phyloP scores from a whole-genome alignment of 2,888 invertebrate species.

The Encarsia formosa region DNA sequence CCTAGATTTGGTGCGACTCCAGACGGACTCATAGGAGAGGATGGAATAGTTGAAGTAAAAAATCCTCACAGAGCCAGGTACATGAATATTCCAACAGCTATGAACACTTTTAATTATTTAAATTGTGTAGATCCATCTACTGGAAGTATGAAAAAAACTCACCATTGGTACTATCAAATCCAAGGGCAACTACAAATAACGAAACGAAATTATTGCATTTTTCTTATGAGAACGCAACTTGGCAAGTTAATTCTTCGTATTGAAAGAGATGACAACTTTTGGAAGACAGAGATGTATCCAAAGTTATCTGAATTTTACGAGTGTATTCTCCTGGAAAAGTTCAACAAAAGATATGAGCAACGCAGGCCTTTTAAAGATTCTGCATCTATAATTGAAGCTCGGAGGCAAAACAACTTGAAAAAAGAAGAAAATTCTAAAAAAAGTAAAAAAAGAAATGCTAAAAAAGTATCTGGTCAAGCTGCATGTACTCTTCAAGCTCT shows the following conservation, averaged over 20 bases:
- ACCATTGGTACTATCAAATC: constrained; percentile 31
- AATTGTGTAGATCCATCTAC: background rate
- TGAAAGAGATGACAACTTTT: constrained; percentile 29
- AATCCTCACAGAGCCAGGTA: background rate
- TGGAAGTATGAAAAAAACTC: constrained; percentile 23
- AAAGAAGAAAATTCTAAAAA: no score
- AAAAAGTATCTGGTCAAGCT: no score
- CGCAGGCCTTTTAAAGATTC: constrained; percentile 20
- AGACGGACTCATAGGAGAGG: background rate
- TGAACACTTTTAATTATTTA: background rate
- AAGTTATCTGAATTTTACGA: constrained; percentile 25
- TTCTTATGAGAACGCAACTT: constrained; percentile 30
- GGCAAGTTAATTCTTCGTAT: constrained; percentile 23
- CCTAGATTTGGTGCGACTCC: background rate
- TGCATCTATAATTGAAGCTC: background rate
- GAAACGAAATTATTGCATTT: constrained; percentile 29
- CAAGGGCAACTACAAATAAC: constrained; percentile 33
- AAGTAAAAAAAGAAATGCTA: no score
- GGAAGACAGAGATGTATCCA: constrained; percentile 26
- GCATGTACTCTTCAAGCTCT: no score
- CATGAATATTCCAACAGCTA: background rate
- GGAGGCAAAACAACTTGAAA: no score
- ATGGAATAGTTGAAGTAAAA: constrained; percentile 5
- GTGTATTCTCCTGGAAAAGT: constrained; percentile 32
- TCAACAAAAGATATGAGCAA: constrained; percentile 25